Evolutionary conservation across 2,888 invertebrate species (phyloP).

Genomic region (Habrosyne pyritoides): DNA sequence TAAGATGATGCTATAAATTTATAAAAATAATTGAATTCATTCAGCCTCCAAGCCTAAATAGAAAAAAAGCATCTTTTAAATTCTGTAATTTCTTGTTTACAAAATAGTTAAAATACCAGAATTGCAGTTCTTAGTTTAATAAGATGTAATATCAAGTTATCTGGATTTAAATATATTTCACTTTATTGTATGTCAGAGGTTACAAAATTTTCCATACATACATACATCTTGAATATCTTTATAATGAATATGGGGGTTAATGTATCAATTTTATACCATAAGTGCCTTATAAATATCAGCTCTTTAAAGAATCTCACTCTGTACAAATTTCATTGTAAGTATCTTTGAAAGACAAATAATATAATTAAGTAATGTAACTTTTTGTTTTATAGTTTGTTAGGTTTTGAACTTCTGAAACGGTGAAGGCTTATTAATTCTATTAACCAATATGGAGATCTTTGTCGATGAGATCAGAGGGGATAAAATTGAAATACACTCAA

Average conservation of each 20-base stretch:
- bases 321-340: neutral
- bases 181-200: no score
- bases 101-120: neutral
- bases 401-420: no score
- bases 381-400: neutral
- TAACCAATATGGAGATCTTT: no score
- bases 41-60: neutral
- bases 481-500: no score
- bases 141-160: no score
- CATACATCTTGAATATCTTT: no score
- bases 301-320: neutral
- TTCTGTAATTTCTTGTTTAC: neutral
- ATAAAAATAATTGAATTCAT: neutral
- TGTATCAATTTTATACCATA: neutral
- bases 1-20: constrained; percentile 21
- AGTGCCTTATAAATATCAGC: neutral
- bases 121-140: neutral
- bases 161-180: no score
- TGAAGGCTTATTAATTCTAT: no score
- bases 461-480: no score
- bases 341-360: neutral
- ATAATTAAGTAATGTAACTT: neutral
- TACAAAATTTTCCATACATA: no score
- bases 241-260: neutral
- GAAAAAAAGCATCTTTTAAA: no score